Conservation (phyloP, 1,140 invertebrate species). For the Trachelipus rathkii region DNA sequence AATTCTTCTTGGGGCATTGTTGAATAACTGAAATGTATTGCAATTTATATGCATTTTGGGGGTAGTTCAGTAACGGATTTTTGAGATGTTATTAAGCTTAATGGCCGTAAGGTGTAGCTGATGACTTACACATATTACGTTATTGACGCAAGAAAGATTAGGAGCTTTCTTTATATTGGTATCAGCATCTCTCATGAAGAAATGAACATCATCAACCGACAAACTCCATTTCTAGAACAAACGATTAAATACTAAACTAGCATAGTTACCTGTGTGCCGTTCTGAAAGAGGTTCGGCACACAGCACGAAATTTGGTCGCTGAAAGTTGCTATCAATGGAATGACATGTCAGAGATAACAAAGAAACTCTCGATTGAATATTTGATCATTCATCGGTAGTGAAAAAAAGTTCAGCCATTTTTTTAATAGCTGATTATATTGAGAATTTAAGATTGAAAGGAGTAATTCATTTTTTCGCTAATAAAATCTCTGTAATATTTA, state of each 20-base stretch:
- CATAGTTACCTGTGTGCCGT: no score
- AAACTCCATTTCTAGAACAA: background rate
- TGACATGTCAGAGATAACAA: conserved; percentile 12
- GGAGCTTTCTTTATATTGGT: conserved; percentile 21
- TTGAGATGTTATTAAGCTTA: background rate
- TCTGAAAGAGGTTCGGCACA: conserved; percentile 19
- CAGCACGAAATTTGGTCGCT: conserved; percentile 13
- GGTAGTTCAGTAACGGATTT: background rate
- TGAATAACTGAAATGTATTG: conserved; percentile 26
- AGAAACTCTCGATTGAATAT: background rate
- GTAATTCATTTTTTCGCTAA: no score
- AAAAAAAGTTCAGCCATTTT: no score
- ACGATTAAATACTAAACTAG: background rate
- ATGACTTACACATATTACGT: conserved; percentile 17
- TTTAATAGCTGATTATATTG: no score
- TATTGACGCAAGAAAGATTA: conserved; percentile 12
- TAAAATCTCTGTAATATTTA: no score
- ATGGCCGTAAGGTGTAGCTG: conserved; percentile 17
- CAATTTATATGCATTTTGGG: conserved; percentile 7
- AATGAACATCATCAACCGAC: background rate
- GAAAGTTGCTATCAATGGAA: background rate
- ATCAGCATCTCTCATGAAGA: conserved; percentile 25
- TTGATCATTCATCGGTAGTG: no score
- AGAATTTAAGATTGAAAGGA: no score
- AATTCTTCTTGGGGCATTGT: conserved; percentile 23